Base-by-base conservation (phyloP, 1,140 invertebrate genomes). In the Stratiolaelaps scimitus region DNA sequence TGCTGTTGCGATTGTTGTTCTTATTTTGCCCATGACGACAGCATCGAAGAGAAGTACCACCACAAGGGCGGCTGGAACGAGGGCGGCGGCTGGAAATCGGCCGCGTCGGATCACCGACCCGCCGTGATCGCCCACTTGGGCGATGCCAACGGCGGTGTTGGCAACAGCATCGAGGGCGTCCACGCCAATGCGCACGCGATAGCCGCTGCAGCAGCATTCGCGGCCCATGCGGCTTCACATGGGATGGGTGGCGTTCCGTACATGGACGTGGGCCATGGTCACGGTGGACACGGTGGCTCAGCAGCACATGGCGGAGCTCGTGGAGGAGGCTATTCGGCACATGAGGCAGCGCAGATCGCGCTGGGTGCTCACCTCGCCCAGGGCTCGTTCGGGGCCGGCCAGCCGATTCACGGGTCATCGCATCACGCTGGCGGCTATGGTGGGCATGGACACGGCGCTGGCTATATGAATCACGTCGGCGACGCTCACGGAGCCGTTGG, bases 21-120 rank as follows among this genome's bases (percentile, higher is more conserved):
- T 40, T 6, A 40, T 40, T 60, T 60, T 6, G 26, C 15, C 47
- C 15, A 20, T 23, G 17, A 1, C 34, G 4, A 26, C 53, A 60
- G 53, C 53, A 60, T 60, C 26, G 53, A 60, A 34, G 53, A 60
- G 10, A 60, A 60, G 26, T 23, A 60, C 15, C 47, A 48, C 15
- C 53, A 60, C 10, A 26, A 60, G 15, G 53, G n/a, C 2, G 17
- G 23, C 53, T 26, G 34, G 13, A 26, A 60, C 15, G 15, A 48
- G 4, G 47, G 4, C 5, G 47, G 47, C 5, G 47, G 47, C 15
- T 48, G 47, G 47, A 48, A 48, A 48, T 48, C 53, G 17, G 17
- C 53, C 26, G 53, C 53, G 13, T 60, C 53, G n/a, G 53, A 26
- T 17, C 53, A 60, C 34, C n/a, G 26, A 5, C 53, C 53, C 4